Evolutionary conservation across 1,140 invertebrate species (phyloP), one percentile per base, ranked within the genome.

Genomic region (Samia ricini): DNA sequence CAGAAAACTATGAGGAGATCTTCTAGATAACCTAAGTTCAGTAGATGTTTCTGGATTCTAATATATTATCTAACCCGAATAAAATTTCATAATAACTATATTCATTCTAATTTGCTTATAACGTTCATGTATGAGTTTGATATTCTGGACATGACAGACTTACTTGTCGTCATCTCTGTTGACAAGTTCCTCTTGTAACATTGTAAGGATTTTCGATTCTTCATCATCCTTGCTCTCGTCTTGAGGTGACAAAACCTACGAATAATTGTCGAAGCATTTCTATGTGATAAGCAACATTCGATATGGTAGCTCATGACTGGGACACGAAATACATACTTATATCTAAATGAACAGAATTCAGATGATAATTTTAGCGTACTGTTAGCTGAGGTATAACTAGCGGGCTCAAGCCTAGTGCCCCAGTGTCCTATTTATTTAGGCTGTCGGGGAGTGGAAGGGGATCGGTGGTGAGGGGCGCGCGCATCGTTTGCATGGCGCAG

Each of bases 121-220:
- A n/a, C n/a, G n/a, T n/a, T n/a, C n/a, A n/a, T n/a, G n/a, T 15
- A 12, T 42, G 33, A 42, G 12, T 42, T 0, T 42, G 12, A 4
- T 42, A 42, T 42, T 42, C n/a, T 15, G 8, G 10, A 42, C 8
- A 20, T 20, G 6, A 21, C 18, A 42, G 60, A 91, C 88, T 91
- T 90, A 95, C 94, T 93, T 94, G 79, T 95, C 93, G 33, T 94
- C 94, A 91, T 97, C 95, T 81, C 96, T 93, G 74, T 94, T 95
- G 61, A 97, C 94, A 20, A 98, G 92, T 79, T 97, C 96, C 83
- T 96, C 94, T 72, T 95, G 92, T 60, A 98, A 91, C 88, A 90
- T 90, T 24, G 72, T 69, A 68, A 82, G 79, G 69, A 88, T 89
- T 80, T 87, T 88, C 67, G 71, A 65, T 58, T 85, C 83, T 68